These are phyloP conservation scores for Cydia splendana DNA, from an alignment of 1,140 invertebrate species.

Conservation along the genomic window DNA sequence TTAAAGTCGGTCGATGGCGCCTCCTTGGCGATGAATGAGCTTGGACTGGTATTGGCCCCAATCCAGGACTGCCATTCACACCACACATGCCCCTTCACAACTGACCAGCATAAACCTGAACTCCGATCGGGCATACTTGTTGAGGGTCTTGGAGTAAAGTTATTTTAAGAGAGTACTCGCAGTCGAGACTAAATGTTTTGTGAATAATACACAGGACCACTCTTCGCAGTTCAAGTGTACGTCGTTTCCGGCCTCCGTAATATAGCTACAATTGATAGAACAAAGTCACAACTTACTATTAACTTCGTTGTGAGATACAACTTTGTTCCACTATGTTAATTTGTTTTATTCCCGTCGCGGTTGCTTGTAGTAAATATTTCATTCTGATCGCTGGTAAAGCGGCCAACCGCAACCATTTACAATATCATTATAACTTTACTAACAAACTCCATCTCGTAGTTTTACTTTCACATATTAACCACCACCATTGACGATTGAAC, in stretches of 20 bases:
- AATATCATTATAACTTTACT: neutral
- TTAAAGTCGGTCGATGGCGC: neutral
- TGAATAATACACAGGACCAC: constrained; percentile 20
- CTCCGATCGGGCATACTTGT: neutral
- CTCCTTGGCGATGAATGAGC: constrained; percentile 12
- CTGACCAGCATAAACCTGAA: neutral
- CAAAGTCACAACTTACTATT: constrained; percentile 10
- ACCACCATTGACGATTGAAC: no score
- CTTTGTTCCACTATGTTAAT: neutral
- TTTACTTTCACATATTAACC: no score
- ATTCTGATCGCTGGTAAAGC: neutral
- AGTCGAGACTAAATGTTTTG: neutral
- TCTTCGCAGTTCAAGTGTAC: constrained; percentile 70
- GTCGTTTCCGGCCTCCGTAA: constrained; percentile 55
- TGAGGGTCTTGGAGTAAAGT: neutral
- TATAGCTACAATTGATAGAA: neutral
- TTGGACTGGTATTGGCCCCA: constrained; percentile 59
- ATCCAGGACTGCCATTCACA: constrained; percentile 59
- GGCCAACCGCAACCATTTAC: neutral
- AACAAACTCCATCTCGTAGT: neutral
- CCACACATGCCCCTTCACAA: neutral
- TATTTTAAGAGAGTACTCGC: neutral
- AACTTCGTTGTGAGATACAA: neutral
- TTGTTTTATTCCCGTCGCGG: neutral
- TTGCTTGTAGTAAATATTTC: neutral